phyloP scores from a whole-genome alignment of 2,888 invertebrate species.

The Cremastobaeus sp. region DNA sequence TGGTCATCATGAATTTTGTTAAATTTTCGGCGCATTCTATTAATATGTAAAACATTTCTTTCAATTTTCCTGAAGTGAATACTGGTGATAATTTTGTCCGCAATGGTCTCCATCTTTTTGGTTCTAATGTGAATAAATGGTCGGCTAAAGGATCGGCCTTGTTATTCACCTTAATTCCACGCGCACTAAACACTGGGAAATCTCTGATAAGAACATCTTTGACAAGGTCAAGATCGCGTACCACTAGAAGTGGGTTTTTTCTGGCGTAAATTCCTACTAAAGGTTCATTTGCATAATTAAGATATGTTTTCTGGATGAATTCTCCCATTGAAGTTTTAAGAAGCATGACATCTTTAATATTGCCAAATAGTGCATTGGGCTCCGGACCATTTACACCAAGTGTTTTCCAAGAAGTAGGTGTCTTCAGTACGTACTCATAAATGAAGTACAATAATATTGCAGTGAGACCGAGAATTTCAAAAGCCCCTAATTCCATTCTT shows the following conservation, averaged over 20 bases:
- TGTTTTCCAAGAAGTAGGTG: slow-evolving; percentile 77
- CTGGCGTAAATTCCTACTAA: slow-evolving; percentile 75
- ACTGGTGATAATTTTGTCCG: slow-evolving; percentile 79
- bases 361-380: slow-evolving; percentile 77
- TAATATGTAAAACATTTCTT: slow-evolving; percentile 79
- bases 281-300: slow-evolving; percentile 47
- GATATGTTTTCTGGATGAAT: slow-evolving; percentile 58
- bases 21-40: slow-evolving; percentile 77
- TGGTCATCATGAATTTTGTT: slow-evolving; percentile 74
- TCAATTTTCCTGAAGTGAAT: slow-evolving; percentile 79
- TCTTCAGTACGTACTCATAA: slow-evolving; percentile 73
- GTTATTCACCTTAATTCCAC: slow-evolving; percentile 73
- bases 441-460: slow-evolving; percentile 45
- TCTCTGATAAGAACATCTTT: slow-evolving; percentile 77
- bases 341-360: slow-evolving; percentile 72
- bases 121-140: slow-evolving; percentile 77
- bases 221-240: slow-evolving; percentile 74
- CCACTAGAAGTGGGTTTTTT: slow-evolving; percentile 71
- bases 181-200: slow-evolving; percentile 71
- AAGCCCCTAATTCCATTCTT: slow-evolving; percentile 49
- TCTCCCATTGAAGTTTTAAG: slow-evolving; percentile 72
- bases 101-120: slow-evolving; percentile 79
- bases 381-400: slow-evolving; percentile 73
- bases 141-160: slow-evolving; percentile 78
- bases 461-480: slow-evolving; percentile 57